Conservation (phyloP, 2,113 vertebrate species). For the Illadopsis cleaveri region DNA sequence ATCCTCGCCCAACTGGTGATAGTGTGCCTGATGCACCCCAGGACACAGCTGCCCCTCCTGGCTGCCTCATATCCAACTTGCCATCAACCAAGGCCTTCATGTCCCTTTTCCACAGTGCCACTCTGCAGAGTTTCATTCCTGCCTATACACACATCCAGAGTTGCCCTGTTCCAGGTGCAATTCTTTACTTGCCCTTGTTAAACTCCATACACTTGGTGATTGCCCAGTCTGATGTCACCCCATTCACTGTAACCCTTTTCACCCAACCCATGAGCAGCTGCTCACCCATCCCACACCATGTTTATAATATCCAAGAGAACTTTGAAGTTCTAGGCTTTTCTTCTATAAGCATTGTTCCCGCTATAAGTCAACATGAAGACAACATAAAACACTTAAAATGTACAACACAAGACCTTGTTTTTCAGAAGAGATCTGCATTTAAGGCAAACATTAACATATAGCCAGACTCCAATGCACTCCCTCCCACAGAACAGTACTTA, state of each 20-base stretch:
- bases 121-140: neutral
- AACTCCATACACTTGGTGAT: neutral
- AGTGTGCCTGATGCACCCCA: neutral
- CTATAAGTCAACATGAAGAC: neutral
- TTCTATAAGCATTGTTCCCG: neutral
- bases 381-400: neutral
- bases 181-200: neutral
- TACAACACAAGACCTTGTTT: neutral
- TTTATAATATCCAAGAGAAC: neutral
- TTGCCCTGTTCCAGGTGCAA: neutral
- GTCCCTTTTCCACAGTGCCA: neutral
- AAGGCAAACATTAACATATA: neutral
- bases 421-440: neutral
- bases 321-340: neutral
- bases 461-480: neutral
- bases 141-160: neutral
- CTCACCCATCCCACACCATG: neutral
- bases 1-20: accelerated
- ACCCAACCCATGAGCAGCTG: accelerated
- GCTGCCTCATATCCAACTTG: neutral
- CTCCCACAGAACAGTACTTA: neutral
- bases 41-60: accelerated
- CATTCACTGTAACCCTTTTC: neutral
- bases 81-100: neutral
- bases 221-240: neutral